These are phyloP conservation scores for Margaritifera margaritifera DNA, from an alignment of 2,888 invertebrate species.

Conservation along the genomic window DNA sequence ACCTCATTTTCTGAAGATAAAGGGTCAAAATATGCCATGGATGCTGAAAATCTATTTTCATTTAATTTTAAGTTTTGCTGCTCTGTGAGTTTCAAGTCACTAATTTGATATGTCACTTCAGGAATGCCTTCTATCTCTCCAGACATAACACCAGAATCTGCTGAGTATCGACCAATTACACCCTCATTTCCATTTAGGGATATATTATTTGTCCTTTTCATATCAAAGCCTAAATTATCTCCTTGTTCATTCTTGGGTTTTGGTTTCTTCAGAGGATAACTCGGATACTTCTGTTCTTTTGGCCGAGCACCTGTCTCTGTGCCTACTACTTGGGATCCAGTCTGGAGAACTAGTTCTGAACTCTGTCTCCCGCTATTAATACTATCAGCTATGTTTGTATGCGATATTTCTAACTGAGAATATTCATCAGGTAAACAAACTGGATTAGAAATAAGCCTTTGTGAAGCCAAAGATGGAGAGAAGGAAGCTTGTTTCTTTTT, in stretches of 20 bases:
- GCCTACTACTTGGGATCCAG: no score
- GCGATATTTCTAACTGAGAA: no score
- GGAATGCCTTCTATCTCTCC: conserved; percentile 29
- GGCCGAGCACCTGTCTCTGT: conserved; percentile 31
- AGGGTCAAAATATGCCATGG: conserved; percentile 62
- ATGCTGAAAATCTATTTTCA: conserved; percentile 62
- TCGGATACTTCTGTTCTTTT: conserved; percentile 14
- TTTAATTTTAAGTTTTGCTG: conserved; percentile 66
- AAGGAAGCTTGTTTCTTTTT: conserved; percentile 33
- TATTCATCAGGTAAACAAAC: no score
- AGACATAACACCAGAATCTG: conserved; percentile 33
- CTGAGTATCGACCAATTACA: conserved; percentile 14
- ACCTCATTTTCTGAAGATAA: conserved; percentile 16
- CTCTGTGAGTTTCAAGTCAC: conserved; percentile 56
- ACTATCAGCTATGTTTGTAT: no score
- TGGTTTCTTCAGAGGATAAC: conserved; percentile 3
- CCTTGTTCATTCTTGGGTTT: conserved; percentile 10
- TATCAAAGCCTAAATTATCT: conserved; percentile 3
- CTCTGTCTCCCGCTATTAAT: no score
- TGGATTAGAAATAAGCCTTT: conserved; percentile 1
- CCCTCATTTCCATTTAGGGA: conserved; percentile 5
- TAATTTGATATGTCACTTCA: conserved; percentile 27
- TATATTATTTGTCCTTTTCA: conserved; percentile 1
- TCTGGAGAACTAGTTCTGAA: no score
- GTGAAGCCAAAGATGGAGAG: conserved; percentile 22